Conservation (phyloP, 2,888 invertebrate species). For the Tetramorium bicarinatum region DNA sequence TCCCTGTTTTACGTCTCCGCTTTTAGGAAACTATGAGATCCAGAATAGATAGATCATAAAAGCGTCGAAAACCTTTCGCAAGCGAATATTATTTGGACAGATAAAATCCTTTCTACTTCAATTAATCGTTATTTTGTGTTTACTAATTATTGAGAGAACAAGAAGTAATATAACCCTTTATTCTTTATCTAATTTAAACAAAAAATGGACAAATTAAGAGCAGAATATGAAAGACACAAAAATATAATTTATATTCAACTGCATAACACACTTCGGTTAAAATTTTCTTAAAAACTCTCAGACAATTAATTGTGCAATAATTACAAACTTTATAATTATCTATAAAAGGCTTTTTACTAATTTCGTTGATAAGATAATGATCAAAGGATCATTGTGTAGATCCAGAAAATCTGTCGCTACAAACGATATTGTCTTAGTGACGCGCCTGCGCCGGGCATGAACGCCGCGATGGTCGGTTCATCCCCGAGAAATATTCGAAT, state of each 20-base stretch:
- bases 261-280: not conserved
- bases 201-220: not conserved
- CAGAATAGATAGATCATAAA: conserved; percentile 26
- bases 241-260: not conserved
- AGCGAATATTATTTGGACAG: not conserved
- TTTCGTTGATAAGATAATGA: not conserved
- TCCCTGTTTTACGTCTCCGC: conserved; percentile 73
- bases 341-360: not conserved
- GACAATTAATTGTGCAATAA: not conserved
- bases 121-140: not conserved
- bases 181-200: not conserved
- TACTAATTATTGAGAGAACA: not conserved
- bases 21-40: conserved; percentile 66
- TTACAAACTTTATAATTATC: not conserved
- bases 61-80: not conserved
- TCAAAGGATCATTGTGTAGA: conserved; percentile 23
- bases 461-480: conserved; percentile 25
- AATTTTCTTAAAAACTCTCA: not conserved
- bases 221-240: not conserved
- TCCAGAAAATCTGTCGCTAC: conserved; percentile 15
- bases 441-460: conserved; percentile 45
- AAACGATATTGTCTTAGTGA: not conserved
- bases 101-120: not conserved
- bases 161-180: too few relatives aligned
- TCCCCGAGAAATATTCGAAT: conserved; percentile 34